A percentile compares a stretch with the other conserved stretches of the same genome.
Evolutionary conservation across 2,888 invertebrate genomes (phyloP).

Genomic region (Celastrina argiolus): DNA sequence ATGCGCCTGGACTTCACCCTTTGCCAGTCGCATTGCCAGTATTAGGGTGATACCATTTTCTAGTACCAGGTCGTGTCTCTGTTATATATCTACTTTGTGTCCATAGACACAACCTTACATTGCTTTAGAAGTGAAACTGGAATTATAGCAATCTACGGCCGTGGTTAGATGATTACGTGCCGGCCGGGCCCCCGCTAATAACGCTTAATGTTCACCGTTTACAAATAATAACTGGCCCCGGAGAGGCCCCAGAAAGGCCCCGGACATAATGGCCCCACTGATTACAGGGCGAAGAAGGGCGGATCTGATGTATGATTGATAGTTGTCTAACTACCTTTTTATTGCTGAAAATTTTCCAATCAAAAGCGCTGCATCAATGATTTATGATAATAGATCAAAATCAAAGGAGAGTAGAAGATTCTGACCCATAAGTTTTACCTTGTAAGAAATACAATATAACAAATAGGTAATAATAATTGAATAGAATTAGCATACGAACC

Average conservation of each 20-base stretch:
- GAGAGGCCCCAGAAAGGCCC: conserved; percentile 11
- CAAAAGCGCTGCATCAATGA: background rate
- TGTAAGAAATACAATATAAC: too few relatives aligned
- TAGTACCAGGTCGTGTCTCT: too few relatives aligned
- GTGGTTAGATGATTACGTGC: conserved; percentile 40
- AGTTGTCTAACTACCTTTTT: conserved; percentile 5
- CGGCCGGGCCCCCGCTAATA: conserved; percentile 49
- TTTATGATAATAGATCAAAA: background rate
- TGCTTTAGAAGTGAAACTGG: background rate
- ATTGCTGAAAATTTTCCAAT: background rate
- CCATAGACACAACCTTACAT: too few relatives aligned
- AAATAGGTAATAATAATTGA: too few relatives aligned
- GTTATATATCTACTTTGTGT: too few relatives aligned
- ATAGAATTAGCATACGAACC: too few relatives aligned
- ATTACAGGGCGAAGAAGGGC: conserved; percentile 22
- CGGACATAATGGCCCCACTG: background rate
- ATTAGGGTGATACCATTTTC: too few relatives aligned
- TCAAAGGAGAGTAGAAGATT: background rate
- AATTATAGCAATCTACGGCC: conserved; percentile 46
- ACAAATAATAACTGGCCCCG: conserved; percentile 45
- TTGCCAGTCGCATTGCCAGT: too few relatives aligned
- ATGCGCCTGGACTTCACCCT: too few relatives aligned
- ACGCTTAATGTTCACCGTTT: conserved; percentile 49
- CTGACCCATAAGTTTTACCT: too few relatives aligned
- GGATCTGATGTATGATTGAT: conserved; percentile 11